Evolutionary conservation across 1,140 invertebrate species (phyloP).

Genomic region (Drosophila carrolli): DNA sequence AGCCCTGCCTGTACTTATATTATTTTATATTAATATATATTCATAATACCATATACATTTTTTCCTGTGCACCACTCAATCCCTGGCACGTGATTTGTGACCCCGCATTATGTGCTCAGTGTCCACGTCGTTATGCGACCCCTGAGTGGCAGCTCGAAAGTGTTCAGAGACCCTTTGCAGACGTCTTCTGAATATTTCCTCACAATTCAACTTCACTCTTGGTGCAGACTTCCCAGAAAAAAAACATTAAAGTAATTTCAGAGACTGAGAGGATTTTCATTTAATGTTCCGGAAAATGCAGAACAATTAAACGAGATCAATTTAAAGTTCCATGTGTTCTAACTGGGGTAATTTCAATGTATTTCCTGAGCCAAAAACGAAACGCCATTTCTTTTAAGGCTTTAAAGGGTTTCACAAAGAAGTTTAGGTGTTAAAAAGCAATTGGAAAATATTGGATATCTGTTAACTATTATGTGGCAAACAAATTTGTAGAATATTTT

Average conservation of each 20-base stretch:
- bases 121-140: constrained; percentile 51
- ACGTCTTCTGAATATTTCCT: constrained; percentile 11
- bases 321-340: no score
- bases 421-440: no score
- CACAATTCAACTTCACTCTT: constrained; percentile 3
- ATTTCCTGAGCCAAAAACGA: no score
- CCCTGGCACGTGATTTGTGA: constrained; percentile 13
- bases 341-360: no score
- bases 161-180: not conserved
- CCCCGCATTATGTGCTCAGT: constrained; percentile 18
- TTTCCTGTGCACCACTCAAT: not conserved
- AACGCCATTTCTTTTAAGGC: no score
- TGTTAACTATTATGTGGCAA: no score
- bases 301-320: no score
- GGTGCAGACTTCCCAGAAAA: not conserved
- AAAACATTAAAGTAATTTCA: not conserved
- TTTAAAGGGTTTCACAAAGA: no score
- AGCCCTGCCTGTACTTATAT: no score
- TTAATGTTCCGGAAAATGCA: no score
- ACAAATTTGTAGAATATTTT: no score
- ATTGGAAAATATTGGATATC: no score
- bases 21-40: not conserved
- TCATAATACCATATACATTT: not conserved
- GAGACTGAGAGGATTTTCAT: not conserved
- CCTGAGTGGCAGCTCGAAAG: constrained; percentile 46